Evolutionary conservation across 23 tunicate species (phyloP).

Genomic region (Clavelina lepadiformis): DNA sequence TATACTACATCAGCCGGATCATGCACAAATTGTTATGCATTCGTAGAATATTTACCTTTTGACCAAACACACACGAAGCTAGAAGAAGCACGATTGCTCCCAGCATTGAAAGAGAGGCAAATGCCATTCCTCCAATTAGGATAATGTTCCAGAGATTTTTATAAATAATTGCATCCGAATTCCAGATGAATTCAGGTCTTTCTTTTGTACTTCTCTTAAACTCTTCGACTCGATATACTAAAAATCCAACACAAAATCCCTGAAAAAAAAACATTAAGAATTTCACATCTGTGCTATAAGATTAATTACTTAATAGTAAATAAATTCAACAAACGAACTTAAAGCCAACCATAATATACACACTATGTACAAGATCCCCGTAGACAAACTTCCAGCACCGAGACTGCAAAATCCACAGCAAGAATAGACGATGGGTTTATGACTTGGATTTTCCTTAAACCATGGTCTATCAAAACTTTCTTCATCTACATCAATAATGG

Average conservation of each 20-base stretch:
- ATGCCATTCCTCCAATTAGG: conserved; percentile 43
- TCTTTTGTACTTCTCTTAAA: no score
- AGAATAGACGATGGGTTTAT: conserved; percentile 68
- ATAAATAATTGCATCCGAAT: conserved; percentile 9
- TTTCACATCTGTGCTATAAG: background rate
- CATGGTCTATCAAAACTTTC: no score
- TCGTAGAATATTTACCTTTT: conserved; percentile 54
- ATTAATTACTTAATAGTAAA: background rate
- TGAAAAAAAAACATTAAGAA: conserved; percentile 7
- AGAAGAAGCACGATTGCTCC: conserved; percentile 58
- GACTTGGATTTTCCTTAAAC: no score
- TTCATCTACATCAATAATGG: no score
- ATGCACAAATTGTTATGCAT: background rate
- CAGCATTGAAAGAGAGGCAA: conserved; percentile 35
- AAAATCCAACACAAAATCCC: conserved; percentile 72
- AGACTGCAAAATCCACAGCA: conserved; percentile 94
- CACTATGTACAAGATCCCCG: conserved; percentile 54
- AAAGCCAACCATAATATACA: conserved; percentile 10
- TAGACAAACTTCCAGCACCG: conserved; percentile 81
- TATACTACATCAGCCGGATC: no score
- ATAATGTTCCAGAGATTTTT: conserved; percentile 64
- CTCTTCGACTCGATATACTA: conserved; percentile 59
- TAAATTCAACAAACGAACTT: background rate
- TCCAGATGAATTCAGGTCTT: no score
- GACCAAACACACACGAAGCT: conserved; percentile 93